Evolutionary conservation across 2,888 invertebrate genomes (phyloP).

Genomic region (Cheilosia scutellata): DNA sequence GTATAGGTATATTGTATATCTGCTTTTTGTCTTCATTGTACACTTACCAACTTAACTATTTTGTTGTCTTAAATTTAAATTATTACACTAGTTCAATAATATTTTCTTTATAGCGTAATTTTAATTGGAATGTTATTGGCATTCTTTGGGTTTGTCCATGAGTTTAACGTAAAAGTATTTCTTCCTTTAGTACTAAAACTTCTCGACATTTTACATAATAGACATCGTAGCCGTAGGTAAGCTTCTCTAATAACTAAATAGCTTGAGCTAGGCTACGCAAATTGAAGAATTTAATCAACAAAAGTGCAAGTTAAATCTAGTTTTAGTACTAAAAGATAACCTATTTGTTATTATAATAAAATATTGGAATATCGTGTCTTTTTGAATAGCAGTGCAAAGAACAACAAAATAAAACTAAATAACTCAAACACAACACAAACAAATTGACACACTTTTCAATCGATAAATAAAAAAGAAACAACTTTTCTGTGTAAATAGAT

Average conservation of each 20-base stretch:
- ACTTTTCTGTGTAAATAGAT: constrained; percentile 19
- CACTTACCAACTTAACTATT: constrained; percentile 44
- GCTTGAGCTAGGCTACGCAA: too few species aligned
- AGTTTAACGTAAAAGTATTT: constrained; percentile 2
- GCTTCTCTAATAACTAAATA: too few species aligned
- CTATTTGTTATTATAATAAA: neutral
- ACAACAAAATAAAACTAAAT: constrained; percentile 64
- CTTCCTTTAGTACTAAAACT: neutral
- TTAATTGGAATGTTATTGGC: constrained; percentile 64
- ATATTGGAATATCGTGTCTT: constrained; percentile 37
- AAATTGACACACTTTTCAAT: constrained; percentile 21
- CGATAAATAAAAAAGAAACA: constrained; percentile 42
- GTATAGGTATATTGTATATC: constrained; percentile 42
- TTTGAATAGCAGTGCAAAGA: constrained; percentile 35
- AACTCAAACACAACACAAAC: constrained; percentile 26
- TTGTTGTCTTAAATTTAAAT: constrained; percentile 22
- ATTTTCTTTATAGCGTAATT: neutral
- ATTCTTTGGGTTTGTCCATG: constrained; percentile 54
- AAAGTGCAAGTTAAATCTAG: neutral
- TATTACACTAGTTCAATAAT: constrained; percentile 20
- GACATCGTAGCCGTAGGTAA: too few species aligned
- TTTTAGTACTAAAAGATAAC: neutral
- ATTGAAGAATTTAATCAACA: too few species aligned
- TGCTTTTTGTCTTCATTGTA: constrained; percentile 37
- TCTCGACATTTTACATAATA: too few species aligned